Conservation (phyloP, 2,797 vertebrate genomes). For the Strix occidentalis region DNA sequence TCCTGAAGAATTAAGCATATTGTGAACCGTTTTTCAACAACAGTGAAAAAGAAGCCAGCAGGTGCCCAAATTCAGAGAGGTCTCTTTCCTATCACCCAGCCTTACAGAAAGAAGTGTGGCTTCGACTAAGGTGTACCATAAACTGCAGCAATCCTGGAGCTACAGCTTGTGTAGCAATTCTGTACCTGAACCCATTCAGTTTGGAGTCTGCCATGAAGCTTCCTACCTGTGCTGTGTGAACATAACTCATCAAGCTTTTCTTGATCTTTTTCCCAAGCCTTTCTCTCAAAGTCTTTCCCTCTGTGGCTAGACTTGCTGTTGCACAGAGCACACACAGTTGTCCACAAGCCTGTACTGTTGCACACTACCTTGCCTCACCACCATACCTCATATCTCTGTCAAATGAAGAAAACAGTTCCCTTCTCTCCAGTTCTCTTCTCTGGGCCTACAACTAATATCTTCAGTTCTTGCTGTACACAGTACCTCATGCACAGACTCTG, state of each 20-base stretch:
- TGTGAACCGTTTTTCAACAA: neutral
- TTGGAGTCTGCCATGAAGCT: neutral
- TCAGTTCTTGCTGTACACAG: neutral
- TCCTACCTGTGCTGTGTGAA: neutral
- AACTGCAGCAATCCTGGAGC: neutral
- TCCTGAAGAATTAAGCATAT: neutral
- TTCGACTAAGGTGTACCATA: neutral
- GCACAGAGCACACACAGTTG: neutral
- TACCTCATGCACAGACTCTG: neutral
- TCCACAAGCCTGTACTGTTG: neutral
- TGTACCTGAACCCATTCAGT: neutral
- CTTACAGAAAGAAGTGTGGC: neutral
- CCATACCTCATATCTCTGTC: neutral
- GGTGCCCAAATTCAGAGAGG: neutral
- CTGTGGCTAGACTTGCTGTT: neutral
- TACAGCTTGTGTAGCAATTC: neutral
- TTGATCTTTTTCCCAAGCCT: neutral
- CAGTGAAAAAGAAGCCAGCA: neutral
- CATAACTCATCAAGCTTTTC: neutral
- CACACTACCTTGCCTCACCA: neutral
- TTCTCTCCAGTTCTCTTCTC: neutral
- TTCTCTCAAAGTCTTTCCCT: neutral
- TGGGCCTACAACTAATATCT: neutral
- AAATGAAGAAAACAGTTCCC: neutral
- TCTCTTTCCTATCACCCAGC: neutral